Evolutionary conservation across 2,888 invertebrate genomes (phyloP).

Genomic region (Macropis europaea): DNA sequence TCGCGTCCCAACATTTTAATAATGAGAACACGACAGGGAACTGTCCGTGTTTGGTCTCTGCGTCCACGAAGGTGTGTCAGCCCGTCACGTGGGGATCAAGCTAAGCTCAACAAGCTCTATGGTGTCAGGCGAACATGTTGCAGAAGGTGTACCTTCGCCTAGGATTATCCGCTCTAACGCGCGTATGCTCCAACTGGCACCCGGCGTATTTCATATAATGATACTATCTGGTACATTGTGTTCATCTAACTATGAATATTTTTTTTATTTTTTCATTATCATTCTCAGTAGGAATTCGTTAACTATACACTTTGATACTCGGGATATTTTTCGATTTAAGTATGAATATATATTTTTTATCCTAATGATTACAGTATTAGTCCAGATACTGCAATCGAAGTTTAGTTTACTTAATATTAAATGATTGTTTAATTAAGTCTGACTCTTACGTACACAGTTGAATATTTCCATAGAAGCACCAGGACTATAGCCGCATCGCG

Average conservation of each 20-base stretch:
- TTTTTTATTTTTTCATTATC: too few species aligned
- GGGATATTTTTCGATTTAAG: too few species aligned
- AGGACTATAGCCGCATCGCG: constrained; percentile 85
- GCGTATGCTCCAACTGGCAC: background rate
- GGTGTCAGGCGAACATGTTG: constrained; percentile 69
- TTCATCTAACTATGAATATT: too few species aligned
- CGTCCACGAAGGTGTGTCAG: constrained; percentile 64
- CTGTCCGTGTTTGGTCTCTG: constrained; percentile 34
- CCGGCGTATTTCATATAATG: background rate
- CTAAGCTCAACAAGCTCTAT: constrained; percentile 74
- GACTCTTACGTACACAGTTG: constrained; percentile 72
- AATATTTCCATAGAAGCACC: constrained; percentile 86
- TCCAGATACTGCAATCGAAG: too few species aligned
- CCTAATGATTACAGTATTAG: too few species aligned
- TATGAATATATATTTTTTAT: too few species aligned
- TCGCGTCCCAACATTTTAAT: background rate
- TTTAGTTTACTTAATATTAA: too few species aligned
- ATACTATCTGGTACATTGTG: too few species aligned
- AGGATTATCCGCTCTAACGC: constrained; percentile 73
- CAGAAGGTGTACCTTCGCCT: constrained; percentile 63
- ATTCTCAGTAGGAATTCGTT: too few species aligned
- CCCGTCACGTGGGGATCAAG: constrained; percentile 74
- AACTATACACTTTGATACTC: too few species aligned
- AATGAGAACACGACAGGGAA: constrained; percentile 8
- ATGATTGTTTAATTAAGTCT: background rate